phyloP scores from a whole-genome alignment of 2,113 vertebrate genomes.

The Petroica traversi region DNA sequence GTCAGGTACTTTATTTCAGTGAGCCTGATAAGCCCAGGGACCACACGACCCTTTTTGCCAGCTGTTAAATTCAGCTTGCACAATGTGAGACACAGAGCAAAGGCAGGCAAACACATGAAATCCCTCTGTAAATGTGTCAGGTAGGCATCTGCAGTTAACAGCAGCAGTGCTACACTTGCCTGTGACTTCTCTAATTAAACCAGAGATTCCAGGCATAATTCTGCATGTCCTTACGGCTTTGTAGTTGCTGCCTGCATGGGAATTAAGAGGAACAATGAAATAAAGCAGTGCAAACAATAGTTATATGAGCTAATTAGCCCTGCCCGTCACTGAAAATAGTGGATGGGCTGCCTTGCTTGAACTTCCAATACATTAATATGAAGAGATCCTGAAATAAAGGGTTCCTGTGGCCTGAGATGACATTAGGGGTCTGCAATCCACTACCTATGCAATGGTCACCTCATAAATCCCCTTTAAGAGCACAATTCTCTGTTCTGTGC shows the following conservation, averaged over 20 bases:
- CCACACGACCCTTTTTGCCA: not conserved
- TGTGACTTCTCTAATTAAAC: slow-evolving; percentile 4
- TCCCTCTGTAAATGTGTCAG: not conserved
- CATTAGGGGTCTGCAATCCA: not conserved
- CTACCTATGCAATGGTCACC: not conserved
- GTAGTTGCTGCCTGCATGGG: not conserved
- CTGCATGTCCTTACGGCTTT: not conserved
- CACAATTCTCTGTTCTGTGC: not conserved
- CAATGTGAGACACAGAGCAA: not conserved
- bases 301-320: slow-evolving; percentile 3
- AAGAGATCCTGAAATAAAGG: not conserved
- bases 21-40: not conserved
- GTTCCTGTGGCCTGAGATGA: not conserved
- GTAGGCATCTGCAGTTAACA: not conserved
- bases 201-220: slow-evolving; percentile 33
- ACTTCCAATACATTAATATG: not conserved
- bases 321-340: slow-evolving; percentile 13
- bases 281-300: slow-evolving; percentile 10
- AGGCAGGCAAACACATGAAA: not conserved
- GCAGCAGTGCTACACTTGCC: not conserved
- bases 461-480: not conserved
- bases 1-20: not conserved
- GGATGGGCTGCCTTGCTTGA: not conserved
- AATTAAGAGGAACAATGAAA: slow-evolving; percentile 17
- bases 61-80: not conserved